phyloP scores from a whole-genome alignment of 2,113 vertebrate genomes.

The Hippotragus niger region DNA sequence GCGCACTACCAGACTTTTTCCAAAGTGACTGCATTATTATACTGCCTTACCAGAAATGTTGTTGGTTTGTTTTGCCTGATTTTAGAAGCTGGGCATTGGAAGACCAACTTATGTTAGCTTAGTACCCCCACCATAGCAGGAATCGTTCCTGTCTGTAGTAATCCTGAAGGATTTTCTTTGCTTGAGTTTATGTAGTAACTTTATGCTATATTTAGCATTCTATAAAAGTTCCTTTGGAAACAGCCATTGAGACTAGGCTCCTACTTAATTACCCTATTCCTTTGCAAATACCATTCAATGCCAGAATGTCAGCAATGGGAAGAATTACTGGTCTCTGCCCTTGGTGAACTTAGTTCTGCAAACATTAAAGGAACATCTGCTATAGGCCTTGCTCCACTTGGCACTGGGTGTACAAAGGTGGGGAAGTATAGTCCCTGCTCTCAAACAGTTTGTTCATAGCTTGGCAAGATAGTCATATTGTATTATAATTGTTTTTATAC shows the following conservation, averaged over 20 bases:
- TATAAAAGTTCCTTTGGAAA: neutral
- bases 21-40: neutral
- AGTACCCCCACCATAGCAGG: neutral
- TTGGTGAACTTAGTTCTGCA: neutral
- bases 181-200: neutral
- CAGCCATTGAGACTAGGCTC: neutral
- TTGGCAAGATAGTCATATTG: too few relatives aligned
- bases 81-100: neutral
- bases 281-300: neutral
- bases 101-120: neutral
- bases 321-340: neutral
- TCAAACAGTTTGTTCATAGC: neutral
- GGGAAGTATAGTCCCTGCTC: neutral
- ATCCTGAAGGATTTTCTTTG: neutral
- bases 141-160: neutral
- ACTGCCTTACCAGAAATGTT: neutral
- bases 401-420: neutral
- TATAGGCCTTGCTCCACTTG: neutral
- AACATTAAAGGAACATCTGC: neutral
- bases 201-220: neutral
- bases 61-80: neutral
- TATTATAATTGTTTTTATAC: neutral
- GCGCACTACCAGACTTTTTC: neutral
- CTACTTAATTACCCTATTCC: neutral
- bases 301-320: neutral